These are phyloP conservation scores for Mus spretus DNA, from an alignment of 2,797 vertebrate genomes.

Conservation along the genomic window DNA sequence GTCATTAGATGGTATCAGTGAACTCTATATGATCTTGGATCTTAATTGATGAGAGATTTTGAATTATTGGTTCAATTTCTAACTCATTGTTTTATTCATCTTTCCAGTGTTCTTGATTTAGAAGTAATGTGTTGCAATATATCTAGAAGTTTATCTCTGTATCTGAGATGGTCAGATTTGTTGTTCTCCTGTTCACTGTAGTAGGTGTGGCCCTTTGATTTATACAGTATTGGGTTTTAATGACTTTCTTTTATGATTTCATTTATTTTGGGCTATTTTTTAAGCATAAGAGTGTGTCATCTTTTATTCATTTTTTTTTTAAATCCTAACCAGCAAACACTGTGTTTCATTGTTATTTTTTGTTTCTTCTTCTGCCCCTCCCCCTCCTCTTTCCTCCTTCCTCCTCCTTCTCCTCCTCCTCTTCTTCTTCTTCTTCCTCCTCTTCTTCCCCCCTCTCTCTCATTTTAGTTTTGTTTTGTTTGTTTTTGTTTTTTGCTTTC, in stretches of 20 bases:
- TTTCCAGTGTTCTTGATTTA: neutral
- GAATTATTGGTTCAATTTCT: neutral
- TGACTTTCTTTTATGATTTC: neutral
- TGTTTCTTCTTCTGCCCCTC: too few species aligned
- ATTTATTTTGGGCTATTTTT: neutral
- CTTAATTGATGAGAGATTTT: neutral
- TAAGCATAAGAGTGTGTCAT: neutral
- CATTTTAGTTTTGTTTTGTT: too few species aligned
- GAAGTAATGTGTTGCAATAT: neutral
- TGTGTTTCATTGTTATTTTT: neutral
- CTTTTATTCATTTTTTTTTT: neutral
- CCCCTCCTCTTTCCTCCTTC: too few species aligned
- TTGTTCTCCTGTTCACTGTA: neutral
- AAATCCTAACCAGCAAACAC: neutral
- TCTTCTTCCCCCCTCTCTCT: neutral
- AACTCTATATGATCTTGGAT: neutral
- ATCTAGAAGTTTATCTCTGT: neutral
- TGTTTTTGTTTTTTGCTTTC: neutral
- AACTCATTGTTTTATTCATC: neutral
- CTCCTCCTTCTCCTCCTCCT: neutral
- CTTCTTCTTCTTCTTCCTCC: too few species aligned
- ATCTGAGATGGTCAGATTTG: neutral
- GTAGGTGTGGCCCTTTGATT: neutral
- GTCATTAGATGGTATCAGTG: neutral
- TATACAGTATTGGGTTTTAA: neutral